Conservation (phyloP, 2,113 vertebrate genomes). For the Corythoichthys haematopterus region DNA sequence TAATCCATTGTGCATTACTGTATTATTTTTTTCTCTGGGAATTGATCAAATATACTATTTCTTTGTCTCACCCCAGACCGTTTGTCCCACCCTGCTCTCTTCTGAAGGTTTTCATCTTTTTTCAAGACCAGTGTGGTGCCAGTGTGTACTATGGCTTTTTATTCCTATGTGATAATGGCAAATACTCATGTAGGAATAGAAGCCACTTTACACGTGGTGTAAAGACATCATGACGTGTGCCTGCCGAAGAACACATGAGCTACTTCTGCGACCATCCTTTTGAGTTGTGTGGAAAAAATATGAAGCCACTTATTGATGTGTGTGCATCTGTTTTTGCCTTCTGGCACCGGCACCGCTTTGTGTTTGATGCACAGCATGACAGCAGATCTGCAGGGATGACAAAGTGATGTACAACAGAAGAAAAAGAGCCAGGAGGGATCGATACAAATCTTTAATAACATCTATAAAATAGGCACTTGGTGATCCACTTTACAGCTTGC, state of each 20-base stretch:
- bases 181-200: constrained; percentile 97
- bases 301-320: constrained; percentile 44
- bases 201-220: constrained; percentile 98
- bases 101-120: constrained; percentile 39
- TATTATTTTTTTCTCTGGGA: background rate
- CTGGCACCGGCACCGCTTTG: constrained; percentile 36
- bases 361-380: constrained; percentile 55
- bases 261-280: constrained; percentile 37
- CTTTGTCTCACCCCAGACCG: background rate
- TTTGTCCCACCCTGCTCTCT: background rate
- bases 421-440: constrained; percentile 55
- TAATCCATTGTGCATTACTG: too few relatives aligned
- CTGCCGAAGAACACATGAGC: constrained; percentile 22
- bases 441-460: constrained; percentile 76
- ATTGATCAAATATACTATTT: background rate
- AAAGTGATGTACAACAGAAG: constrained; percentile 46
- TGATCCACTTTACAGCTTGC: constrained; percentile 78
- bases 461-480: constrained; percentile 81
- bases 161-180: constrained; percentile 99
- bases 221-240: constrained; percentile 72
- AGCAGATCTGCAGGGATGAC: constrained; percentile 51
- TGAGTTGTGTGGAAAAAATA: constrained; percentile 23
- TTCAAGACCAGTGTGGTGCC: constrained; percentile 51
- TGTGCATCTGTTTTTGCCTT: constrained; percentile 60
- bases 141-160: constrained; percentile 99